Percentiles rank a stretch among this genome's conserved stretches.
phyloP scores from a whole-genome alignment of 2,113 vertebrate genomes.

The Plectropomus leopardus region DNA sequence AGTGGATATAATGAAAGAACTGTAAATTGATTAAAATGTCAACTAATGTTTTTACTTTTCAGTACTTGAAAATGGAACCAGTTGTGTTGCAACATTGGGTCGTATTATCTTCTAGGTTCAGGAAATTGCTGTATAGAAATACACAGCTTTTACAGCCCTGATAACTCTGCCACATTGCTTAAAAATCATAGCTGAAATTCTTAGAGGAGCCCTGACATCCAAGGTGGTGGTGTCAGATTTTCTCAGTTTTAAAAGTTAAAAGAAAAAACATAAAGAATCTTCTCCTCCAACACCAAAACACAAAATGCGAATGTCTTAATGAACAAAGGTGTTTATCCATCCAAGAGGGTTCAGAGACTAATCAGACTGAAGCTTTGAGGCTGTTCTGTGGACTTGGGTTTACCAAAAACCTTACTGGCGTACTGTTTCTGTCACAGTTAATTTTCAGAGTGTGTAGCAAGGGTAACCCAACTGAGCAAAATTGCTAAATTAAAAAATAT shows the following conservation, averaged over 20 bases:
- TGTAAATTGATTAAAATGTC: not conserved
- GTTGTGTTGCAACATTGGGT: not conserved
- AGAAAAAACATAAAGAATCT: no score
- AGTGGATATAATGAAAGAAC: not conserved
- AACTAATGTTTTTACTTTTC: not conserved
- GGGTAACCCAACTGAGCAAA: no score
- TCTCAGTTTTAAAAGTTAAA: no score
- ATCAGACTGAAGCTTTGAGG: not conserved
- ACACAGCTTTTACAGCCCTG: slow-evolving; percentile 1
- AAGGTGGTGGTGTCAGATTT: not conserved
- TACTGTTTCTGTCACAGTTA: not conserved
- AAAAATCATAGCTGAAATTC: not conserved
- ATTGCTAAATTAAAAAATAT: not conserved
- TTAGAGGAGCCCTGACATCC: not conserved
- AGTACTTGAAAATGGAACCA: not conserved
- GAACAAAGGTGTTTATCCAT: not conserved
- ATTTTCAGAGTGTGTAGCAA: not conserved
- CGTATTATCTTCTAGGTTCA: not conserved
- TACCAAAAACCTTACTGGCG: not conserved
- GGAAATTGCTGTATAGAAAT: slow-evolving; percentile 5
- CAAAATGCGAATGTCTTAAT: not conserved
- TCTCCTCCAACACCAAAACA: not conserved
- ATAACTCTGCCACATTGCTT: not conserved
- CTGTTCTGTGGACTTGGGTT: not conserved
- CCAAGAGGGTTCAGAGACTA: not conserved